phyloP scores from a whole-genome alignment of 2,113 vertebrate genomes.

The Rattus rattus region DNA sequence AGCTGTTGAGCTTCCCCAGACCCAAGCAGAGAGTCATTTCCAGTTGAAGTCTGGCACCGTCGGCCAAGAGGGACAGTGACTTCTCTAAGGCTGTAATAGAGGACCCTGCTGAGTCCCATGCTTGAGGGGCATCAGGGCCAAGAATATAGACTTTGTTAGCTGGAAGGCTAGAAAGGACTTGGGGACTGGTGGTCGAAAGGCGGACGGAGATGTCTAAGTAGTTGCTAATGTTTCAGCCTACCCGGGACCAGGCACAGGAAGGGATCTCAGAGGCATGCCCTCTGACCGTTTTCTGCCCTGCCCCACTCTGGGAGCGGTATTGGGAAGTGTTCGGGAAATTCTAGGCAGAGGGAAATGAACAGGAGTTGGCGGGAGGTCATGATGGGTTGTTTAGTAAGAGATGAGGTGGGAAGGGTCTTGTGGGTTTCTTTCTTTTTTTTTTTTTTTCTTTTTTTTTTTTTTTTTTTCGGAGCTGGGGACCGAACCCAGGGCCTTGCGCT shows the following conservation, averaged over 20 bases:
- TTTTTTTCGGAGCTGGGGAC: too few species aligned
- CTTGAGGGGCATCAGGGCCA: not conserved
- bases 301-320: not conserved
- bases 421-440: not conserved
- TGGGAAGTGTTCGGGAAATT: not conserved
- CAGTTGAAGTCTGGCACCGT: not conserved
- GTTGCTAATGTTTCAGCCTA: not conserved
- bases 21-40: not conserved
- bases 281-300: not conserved
- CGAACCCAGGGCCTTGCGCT: too few species aligned
- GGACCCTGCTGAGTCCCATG: not conserved
- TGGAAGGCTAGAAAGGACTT: not conserved
- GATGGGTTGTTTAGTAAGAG: not conserved
- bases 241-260: not conserved
- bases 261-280: not conserved
- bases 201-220: not conserved
- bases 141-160: not conserved
- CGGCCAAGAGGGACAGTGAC: not conserved
- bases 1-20: not conserved
- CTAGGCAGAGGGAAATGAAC: not conserved
- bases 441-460: too few species aligned
- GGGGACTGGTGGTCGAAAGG: not conserved
- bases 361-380: not conserved
- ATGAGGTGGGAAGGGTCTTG: not conserved
- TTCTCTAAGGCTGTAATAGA: not conserved